These are phyloP conservation scores for Upupa epops DNA, from an alignment of 2,113 vertebrate species.

Conservation along the genomic window DNA sequence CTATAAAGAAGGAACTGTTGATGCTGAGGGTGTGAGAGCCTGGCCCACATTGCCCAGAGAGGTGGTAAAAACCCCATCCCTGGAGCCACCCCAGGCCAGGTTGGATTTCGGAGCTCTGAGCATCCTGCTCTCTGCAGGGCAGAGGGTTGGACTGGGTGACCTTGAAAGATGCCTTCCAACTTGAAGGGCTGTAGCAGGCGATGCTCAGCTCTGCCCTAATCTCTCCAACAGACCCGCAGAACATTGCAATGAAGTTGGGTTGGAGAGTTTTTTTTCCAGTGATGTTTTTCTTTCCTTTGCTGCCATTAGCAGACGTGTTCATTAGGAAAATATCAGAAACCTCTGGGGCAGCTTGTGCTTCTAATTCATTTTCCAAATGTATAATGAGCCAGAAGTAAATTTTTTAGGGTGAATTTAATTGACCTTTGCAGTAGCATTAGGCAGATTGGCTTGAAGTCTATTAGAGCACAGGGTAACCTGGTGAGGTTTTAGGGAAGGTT, in stretches of 20 bases:
- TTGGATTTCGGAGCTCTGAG: background rate
- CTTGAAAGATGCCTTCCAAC: background rate
- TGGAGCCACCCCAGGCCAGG: background rate
- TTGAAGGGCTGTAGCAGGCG: background rate
- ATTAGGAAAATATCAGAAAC: slow-evolving; percentile 81
- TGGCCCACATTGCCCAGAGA: background rate
- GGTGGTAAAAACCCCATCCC: background rate
- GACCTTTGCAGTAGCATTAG: slow-evolving; percentile 82
- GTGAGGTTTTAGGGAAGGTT: slow-evolving; percentile 75
- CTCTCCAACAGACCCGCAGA: background rate
- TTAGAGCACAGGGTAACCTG: slow-evolving; percentile 76
- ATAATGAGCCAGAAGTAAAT: slow-evolving; percentile 81
- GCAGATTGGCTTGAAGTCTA: slow-evolving; percentile 80
- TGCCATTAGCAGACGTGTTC: slow-evolving; percentile 71
- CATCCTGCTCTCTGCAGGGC: background rate
- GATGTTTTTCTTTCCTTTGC: background rate
- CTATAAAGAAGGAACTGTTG: background rate
- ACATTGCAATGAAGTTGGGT: background rate
- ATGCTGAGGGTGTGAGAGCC: background rate
- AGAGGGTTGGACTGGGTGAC: background rate
- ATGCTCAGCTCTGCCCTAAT: background rate
- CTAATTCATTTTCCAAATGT: slow-evolving; percentile 81
- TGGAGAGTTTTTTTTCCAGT: background rate
- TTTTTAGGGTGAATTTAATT: slow-evolving; percentile 87
- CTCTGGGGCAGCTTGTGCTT: slow-evolving; percentile 78